Evolutionary conservation across 2,113 vertebrate species (phyloP), one percentile per base, ranked within the genome.

Genomic region (Ploceus nigricollis): DNA sequence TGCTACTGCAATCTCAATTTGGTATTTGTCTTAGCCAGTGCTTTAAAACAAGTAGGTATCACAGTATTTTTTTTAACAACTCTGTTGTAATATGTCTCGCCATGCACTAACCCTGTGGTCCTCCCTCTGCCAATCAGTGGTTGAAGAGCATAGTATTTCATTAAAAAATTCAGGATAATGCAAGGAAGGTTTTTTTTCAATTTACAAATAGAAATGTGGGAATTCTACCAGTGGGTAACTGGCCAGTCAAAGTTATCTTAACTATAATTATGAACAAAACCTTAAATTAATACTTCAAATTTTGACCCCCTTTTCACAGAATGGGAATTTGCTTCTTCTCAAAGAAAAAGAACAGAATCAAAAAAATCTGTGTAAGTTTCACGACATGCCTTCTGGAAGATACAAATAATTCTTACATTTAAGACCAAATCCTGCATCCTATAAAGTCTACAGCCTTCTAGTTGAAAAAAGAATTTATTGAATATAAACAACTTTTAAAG

Each of bases 61-160:
- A 20, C 3, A 1, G 33, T 39, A 73, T 50, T 86, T 63, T 82
- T 90, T 77, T 69, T 63, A 76, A 89, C 21, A 83, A 83, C 71
- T 66, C 54, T 68, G 24, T 65, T 85, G 54, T n/a, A 58, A 7
- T 60, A 77, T 15, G 28, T 92, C 48, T 89, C 28, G 13, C 87
- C 65, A 89, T 48, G 73, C 65, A 64, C 33, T 40, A 69, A 71
- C 30, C 48, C 81, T 81, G 78, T 75, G 82, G 79, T 96, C 79
- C 13, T 93, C 37, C 87, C 82, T 82, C 68, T 94, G 87, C 89
- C 78, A 95, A 63, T 89, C 82, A 87, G 92, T 82, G 88, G 88
- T 58, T 75, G 68, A 91, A 80, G 28, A 42, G 33, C 39, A 87
- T 16, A 28, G 8, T 12, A 72, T 15, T 87, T 86, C 3, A 2